Conservation (phyloP, 2,797 vertebrate genomes). For the Semotilus atromaculatus region DNA sequence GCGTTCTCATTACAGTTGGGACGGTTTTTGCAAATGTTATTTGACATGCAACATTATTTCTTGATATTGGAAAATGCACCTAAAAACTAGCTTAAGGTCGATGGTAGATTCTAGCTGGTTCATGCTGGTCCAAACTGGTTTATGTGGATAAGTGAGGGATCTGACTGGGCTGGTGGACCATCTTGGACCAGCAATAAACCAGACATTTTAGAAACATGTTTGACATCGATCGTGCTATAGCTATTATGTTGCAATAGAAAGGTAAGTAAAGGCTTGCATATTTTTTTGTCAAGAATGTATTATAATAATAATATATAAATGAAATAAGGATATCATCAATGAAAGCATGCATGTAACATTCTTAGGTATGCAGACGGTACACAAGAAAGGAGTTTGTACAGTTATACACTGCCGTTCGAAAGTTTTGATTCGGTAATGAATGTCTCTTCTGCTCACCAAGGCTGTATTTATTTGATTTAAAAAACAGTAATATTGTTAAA, state of each 20-base stretch:
- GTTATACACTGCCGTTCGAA: too few species aligned
- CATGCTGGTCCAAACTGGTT: constrained; percentile 51
- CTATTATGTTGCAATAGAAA: neutral
- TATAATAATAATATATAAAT: neutral
- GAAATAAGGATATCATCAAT: neutral
- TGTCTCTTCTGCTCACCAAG: too few species aligned
- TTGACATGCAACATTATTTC: neutral
- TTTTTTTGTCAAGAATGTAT: neutral
- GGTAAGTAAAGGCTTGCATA: constrained; percentile 18
- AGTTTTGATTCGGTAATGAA: too few species aligned
- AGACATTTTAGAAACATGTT: neutral
- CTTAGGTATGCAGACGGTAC: too few species aligned
- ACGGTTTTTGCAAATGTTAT: neutral
- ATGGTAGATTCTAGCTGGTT: constrained; percentile 1
- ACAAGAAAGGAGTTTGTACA: neutral
- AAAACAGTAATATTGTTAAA: too few species aligned
- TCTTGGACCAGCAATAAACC: neutral
- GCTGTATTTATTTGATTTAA: too few species aligned
- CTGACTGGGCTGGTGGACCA: neutral
- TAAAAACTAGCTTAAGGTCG: neutral
- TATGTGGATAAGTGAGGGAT: neutral
- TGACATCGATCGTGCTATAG: neutral
- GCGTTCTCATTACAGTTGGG: constrained; percentile 26
- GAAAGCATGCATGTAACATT: neutral
- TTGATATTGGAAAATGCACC: neutral